Evolutionary conservation across 64 coral and sea anemone species (phyloP).

Genomic region (Exaiptasia diaphana): DNA sequence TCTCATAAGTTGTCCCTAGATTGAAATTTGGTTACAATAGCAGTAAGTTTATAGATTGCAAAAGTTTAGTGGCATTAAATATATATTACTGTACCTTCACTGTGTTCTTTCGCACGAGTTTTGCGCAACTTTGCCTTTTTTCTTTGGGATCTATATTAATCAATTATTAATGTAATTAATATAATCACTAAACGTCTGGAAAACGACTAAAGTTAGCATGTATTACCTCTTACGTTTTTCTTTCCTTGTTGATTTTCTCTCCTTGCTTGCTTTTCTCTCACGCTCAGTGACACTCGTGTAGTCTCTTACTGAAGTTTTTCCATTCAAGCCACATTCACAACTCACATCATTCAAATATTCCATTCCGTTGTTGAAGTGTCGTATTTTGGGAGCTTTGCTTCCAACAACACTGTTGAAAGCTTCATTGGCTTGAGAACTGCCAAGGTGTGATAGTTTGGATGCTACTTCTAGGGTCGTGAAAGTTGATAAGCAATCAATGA

Average conservation of each 20-base stretch:
- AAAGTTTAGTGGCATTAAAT: too few species aligned
- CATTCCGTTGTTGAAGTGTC: constrained; percentile 24
- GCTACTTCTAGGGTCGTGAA: background rate
- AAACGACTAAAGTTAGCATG: too few species aligned
- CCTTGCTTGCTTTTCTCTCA: background rate
- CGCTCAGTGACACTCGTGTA: background rate
- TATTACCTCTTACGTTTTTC: background rate
- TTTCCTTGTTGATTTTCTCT: background rate
- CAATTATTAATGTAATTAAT: too few species aligned
- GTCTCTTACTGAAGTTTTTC: background rate
- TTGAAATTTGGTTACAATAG: too few species aligned
- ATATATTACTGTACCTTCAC: too few species aligned
- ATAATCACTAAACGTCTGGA: too few species aligned
- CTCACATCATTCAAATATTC: background rate
- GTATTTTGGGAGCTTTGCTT: constrained; percentile 22
- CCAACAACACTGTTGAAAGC: constrained; percentile 16
- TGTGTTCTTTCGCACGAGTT: too few species aligned
- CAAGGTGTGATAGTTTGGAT: background rate
- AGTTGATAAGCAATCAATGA: background rate
- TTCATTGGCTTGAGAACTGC: constrained; percentile 20
- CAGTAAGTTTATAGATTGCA: too few species aligned
- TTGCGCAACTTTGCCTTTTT: too few species aligned
- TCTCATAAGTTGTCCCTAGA: too few species aligned
- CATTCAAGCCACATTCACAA: background rate
- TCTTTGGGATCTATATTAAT: too few species aligned